These are phyloP conservation scores for Lasioglossum zephyrum DNA, from an alignment of 2,888 invertebrate genomes.

Conservation along the genomic window DNA sequence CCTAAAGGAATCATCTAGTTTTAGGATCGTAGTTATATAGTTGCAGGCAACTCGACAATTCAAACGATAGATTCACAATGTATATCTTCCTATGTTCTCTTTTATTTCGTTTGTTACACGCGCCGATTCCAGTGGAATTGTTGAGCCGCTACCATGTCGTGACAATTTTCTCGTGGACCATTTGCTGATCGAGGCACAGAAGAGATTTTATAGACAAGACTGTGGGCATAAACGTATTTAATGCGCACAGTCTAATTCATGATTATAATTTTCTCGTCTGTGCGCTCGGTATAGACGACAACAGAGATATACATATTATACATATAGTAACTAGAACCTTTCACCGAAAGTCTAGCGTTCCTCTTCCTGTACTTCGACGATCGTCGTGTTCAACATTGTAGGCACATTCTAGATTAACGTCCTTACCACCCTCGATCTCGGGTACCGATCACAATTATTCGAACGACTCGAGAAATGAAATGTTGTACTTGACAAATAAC, in stretches of 20 bases:
- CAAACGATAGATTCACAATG: constrained; percentile 30
- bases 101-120: constrained; percentile 42
- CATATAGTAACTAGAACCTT: constrained; percentile 1
- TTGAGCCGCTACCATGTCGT: constrained; percentile 17
- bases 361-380: background rate
- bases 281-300: background rate
- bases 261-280: background rate
- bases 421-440: background rate
- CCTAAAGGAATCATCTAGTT: background rate
- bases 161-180: constrained; percentile 46
- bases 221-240: background rate
- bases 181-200: constrained; percentile 47
- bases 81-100: constrained; percentile 37
- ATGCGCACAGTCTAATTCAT: background rate
- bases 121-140: constrained; percentile 47
- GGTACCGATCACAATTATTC: constrained; percentile 5
- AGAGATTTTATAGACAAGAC: background rate
- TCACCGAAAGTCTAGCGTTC: background rate
- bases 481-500: background rate
- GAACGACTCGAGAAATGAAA: background rate
- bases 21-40: background rate
- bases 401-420: constrained; percentile 27
- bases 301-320: background rate
- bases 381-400: background rate
- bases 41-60: constrained; percentile 7